Evolutionary conservation across 2,888 invertebrate genomes (phyloP), one percentile per base, ranked within the genome.

Genomic region (Yponomeuta sedellus): DNA sequence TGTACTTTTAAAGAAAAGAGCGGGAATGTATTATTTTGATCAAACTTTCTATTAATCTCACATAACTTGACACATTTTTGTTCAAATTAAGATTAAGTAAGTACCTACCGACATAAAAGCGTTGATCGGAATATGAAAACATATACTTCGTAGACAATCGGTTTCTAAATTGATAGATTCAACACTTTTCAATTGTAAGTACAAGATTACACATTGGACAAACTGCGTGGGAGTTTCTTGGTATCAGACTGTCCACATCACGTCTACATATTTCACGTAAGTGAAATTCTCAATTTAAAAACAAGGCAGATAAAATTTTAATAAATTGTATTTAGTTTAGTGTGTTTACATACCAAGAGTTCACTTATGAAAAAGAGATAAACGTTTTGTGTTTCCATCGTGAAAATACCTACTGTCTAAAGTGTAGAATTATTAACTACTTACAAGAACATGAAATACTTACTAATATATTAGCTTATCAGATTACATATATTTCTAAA

Each of bases 401-500:
- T 20, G 58, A 59, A 59, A 59, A 22, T 20, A 59, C n/a, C n/a
- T n/a, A n/a, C 22, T 19, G 25, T 34, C 8, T 34, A 34, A 34
- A 34, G 34, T 34, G 34, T 34, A 34, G 34, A 34, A 34, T 34
- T 34, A 34, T 10, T 8, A 8, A 34, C 34, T 34, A 34, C 16
- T 52, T 52, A 52, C 44, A 52, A 52, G 59, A 22, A 25, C 20
- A 59, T 22, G 19, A 59, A 59, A 12, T 20, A 20, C 59, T 59
- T 59, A 59, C 11, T 11, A 10, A 12, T 20, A 19, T 10, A 59
- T 59, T 59, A 59, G 20, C 22, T 20, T 20, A 22, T 12, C 59
- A 59, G 59, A 12, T 59, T 20, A 59, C 25, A 22, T 59, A 12
- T 22, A 59, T 59, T 59, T 20, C 58, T 58, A 20, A 59, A 59